phyloP scores from a whole-genome alignment of 2,797 vertebrate species.

The Setipinna tenuifilis region DNA sequence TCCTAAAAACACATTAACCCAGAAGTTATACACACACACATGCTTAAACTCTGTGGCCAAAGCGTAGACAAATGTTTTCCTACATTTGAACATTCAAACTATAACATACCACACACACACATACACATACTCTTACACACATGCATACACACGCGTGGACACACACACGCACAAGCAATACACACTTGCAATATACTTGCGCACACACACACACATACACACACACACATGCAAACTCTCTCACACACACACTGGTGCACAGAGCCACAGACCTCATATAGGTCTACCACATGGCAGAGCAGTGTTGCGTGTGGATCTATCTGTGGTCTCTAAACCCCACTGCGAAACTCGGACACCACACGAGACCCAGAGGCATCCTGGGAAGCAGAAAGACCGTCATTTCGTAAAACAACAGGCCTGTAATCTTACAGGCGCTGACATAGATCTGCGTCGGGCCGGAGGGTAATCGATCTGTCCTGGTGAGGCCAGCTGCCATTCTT shows the following conservation, averaged over 20 bases:
- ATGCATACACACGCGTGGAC: no score
- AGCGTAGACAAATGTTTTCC: neutral
- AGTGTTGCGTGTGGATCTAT: neutral
- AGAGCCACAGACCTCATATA: neutral
- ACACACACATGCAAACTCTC: neutral
- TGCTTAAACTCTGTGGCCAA: neutral
- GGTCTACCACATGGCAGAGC: neutral
- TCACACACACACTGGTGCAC: neutral
- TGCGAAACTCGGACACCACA: neutral
- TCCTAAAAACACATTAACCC: no score
- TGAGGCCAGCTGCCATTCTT: neutral
- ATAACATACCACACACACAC: neutral
- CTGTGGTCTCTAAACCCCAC: neutral
- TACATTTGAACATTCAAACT: neutral
- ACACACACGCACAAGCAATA: neutral
- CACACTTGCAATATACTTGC: neutral
- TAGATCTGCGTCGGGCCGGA: neutral
- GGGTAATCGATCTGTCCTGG: slow-evolving; percentile 18
- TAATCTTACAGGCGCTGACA: slow-evolving; percentile 14
- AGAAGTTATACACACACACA: neutral
- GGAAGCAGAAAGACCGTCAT: neutral
- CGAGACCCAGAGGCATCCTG: neutral
- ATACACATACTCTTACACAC: slow-evolving; percentile 4
- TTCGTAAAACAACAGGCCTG: slow-evolving; percentile 24
- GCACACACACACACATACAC: slow-evolving; percentile 33